Conservation (phyloP, 2,888 invertebrate species). For the Stomorhina lunata region DNA sequence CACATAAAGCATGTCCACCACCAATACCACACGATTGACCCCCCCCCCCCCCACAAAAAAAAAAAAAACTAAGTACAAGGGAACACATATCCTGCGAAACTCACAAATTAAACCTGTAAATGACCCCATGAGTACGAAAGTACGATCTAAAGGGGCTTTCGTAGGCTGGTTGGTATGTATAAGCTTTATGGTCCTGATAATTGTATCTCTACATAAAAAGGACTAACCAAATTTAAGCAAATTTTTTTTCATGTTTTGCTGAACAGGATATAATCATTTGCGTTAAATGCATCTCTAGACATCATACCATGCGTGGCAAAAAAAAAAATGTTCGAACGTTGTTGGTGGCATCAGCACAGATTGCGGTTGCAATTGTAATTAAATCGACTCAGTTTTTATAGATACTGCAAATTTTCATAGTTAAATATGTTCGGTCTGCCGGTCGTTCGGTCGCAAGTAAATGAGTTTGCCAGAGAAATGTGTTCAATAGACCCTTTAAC, state of each 20-base stretch:
- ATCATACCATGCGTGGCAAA: constrained; percentile 54
- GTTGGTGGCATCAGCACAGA: constrained; percentile 70
- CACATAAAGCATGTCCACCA: constrained; percentile 57
- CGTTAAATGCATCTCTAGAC: constrained; percentile 64
- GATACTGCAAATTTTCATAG: constrained; percentile 56
- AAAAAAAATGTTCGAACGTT: constrained; percentile 17
- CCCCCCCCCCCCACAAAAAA: not conserved
- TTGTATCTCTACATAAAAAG: constrained; percentile 50
- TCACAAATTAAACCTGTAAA: constrained; percentile 54
- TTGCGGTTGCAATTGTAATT: constrained; percentile 78
- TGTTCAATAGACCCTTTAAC: constrained; percentile 23
- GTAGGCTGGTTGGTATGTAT: not conserved
- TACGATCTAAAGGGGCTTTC: not conserved
- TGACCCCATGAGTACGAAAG: constrained; percentile 52
- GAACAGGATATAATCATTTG: constrained; percentile 55
- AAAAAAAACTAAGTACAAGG: not conserved
- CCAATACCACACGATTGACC: constrained; percentile 12
- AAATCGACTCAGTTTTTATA: constrained; percentile 75
- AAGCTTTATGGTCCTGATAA: constrained; percentile 59
- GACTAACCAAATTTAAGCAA: constrained; percentile 36
- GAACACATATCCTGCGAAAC: constrained; percentile 17
- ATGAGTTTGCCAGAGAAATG: no score
- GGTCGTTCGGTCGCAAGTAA: no score
- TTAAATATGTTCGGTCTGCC: constrained; percentile 8
- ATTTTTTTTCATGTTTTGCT: constrained; percentile 47